Percentiles rank a stretch among this genome's conserved stretches.
phyloP scores from a whole-genome alignment of 2,888 invertebrate genomes.

The Psylliodes chrysocephalus region DNA sequence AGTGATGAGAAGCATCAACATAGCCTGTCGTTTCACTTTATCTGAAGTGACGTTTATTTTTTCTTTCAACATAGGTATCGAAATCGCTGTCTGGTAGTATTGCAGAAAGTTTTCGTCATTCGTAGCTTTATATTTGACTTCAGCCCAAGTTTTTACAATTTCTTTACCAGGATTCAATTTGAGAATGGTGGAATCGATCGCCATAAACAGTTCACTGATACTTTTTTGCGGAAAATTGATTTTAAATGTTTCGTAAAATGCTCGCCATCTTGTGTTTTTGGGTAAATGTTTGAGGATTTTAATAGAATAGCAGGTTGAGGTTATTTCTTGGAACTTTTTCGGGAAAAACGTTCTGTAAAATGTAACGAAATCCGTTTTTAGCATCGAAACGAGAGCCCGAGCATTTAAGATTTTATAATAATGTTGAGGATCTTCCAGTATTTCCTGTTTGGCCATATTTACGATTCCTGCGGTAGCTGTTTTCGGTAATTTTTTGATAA shows the following conservation, averaged over 20 bases:
- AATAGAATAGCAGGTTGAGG: background rate
- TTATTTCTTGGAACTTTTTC: conserved; percentile 21
- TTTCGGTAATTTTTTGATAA: conserved; percentile 23
- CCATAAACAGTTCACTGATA: conserved; percentile 1
- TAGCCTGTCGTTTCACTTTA: conserved; percentile 23
- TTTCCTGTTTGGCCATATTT: conserved; percentile 22
- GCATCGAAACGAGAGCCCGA: conserved; percentile 19
- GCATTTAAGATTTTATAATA: conserved; percentile 22
- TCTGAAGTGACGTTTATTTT: conserved; percentile 42
- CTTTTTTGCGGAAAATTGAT: conserved; percentile 21
- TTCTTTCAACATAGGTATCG: conserved; percentile 39
- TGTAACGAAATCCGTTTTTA: conserved; percentile 22
- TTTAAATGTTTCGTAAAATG: conserved; percentile 28
- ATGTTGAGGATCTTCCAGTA: conserved; percentile 23
- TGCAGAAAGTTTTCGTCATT: conserved; percentile 36
- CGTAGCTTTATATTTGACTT: conserved; percentile 23
- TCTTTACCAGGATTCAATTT: conserved; percentile 20
- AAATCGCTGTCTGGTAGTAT: conserved; percentile 28
- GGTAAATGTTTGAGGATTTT: conserved; percentile 32
- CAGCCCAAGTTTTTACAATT: conserved; percentile 33
- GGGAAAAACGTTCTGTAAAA: conserved; percentile 28
- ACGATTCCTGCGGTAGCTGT: conserved; percentile 23
- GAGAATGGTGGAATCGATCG: background rate
- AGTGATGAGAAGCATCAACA: conserved; percentile 34
- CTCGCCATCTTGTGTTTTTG: conserved; percentile 24